phyloP scores from a whole-genome alignment of 2,113 vertebrate species.

The Electrona antarctica region DNA sequence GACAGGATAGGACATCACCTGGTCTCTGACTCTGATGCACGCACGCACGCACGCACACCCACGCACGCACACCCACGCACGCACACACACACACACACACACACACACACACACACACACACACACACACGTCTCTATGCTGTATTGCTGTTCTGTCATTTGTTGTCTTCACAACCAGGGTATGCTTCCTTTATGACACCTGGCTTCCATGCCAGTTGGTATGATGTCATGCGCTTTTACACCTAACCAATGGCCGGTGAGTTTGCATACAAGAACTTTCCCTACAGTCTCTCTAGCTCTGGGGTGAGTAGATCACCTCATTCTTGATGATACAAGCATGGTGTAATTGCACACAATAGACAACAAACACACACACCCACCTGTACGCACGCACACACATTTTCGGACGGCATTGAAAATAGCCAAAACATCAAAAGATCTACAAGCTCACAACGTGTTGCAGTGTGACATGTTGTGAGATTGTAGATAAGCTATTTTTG shows the following conservation, averaged over 20 bases:
- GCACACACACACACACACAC: conserved; percentile 11
- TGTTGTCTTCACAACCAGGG: conserved; percentile 32
- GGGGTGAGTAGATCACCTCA: conserved; percentile 19
- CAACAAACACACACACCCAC: background rate
- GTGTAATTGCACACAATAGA: conserved; percentile 6
- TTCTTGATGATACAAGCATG: background rate
- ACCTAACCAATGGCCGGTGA: conserved; percentile 23
- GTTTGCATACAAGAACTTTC: conserved; percentile 18
- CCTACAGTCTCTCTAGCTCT: conserved; percentile 11
- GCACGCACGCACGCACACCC: conserved; percentile 17
- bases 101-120: conserved; percentile 17
- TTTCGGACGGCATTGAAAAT: no score
- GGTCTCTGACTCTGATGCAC: conserved; percentile 35
- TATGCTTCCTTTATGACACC: conserved; percentile 47
- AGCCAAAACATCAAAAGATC: no score
- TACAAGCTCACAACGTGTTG: no score
- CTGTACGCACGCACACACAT: background rate
- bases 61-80: conserved; percentile 9
- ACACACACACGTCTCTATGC: conserved; percentile 9
- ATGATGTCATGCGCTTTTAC: conserved; percentile 32
- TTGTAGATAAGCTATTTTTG: background rate
- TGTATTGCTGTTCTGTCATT: conserved; percentile 17
- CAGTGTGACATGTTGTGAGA: background rate
- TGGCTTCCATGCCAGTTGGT: conserved; percentile 16
- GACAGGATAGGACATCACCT: conserved; percentile 57